Evolutionary conservation across 1,140 invertebrate genomes (phyloP), one percentile per base, ranked within the genome.

Genomic region (Tetragnatha versicolor): DNA sequence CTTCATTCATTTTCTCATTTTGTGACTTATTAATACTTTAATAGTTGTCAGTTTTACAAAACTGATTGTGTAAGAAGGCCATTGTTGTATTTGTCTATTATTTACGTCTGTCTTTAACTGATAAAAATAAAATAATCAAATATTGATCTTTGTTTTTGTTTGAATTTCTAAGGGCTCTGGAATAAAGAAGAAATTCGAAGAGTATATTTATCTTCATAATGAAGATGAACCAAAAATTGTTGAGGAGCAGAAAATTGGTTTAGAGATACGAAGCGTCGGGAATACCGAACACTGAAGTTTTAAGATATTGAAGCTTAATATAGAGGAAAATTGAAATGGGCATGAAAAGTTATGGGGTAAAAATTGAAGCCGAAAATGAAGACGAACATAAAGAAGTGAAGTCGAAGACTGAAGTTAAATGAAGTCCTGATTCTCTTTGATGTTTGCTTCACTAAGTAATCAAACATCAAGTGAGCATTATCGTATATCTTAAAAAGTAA

Each of bases 381-480:
- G 76, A 79, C 33, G 51, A 35, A 79, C 58, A 68, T 58, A 79
- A 61, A 69, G 35, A 45, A 77, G 47, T 58, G 51, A 51, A 77
- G 45, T 66, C 47, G 76, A 79, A 79, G 76, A 79, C 39, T n/a
- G 76, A 79, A 68, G 65, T 77, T 39, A 45, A 47, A 47, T 31
- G 10, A 12, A 66, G 60, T 31, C 66, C 47, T 65, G 60, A 65
- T 39, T 51, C 47, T 66, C 61, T 77, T 77, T 77, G 73, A 77
- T 77, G 73, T 77, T 77, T 77, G 73, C 42, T 77, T 77, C 42
- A 77, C 6, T 75, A 42, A 22, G 45, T 53, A 77, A 77, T 25
- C 73, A 77, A 77, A 77, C 73, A 77, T 77, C 73, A 77, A 77
- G 61, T 77, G 73, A 65, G 73, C 73, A 53, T 65, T 77, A n/a